phyloP scores from a whole-genome alignment of 2,113 vertebrate genomes.

The Edolisoma coerulescens region DNA sequence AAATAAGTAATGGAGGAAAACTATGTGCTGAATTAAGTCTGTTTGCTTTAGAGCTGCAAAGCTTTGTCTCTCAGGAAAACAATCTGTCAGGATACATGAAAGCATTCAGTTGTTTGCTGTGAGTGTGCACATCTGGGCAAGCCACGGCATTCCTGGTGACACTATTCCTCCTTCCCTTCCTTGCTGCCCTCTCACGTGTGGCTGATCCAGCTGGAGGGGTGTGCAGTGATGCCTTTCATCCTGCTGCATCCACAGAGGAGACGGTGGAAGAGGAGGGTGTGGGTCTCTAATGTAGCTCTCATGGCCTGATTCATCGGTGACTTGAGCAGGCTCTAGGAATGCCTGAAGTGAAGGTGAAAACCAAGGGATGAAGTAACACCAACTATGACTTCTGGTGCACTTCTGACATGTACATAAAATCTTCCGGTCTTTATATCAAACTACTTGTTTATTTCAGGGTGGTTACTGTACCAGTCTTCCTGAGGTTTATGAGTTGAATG shows the following conservation, averaged over 20 bases:
- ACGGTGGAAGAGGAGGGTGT: not conserved
- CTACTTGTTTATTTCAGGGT: not conserved
- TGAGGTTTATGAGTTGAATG: not conserved
- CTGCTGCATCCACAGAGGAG: not conserved
- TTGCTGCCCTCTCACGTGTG: not conserved
- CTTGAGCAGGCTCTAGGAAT: not conserved
- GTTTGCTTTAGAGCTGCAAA: not conserved
- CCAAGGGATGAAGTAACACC: not conserved
- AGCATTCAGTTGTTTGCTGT: not conserved
- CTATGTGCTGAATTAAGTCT: not conserved
- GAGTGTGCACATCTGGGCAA: not conserved
- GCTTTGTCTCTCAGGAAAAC: not conserved
- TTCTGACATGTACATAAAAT: not conserved
- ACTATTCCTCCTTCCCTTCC: not conserved
- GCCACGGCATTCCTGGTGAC: not conserved
- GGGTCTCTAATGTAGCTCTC: not conserved
- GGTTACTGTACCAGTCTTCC: not conserved
- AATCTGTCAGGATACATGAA: not conserved
- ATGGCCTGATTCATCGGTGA: fast-evolving
- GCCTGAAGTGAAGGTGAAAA: not conserved
- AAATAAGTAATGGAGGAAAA: not conserved
- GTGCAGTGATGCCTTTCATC: not conserved
- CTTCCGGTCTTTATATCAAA: not conserved
- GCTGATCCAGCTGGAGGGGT: not conserved
- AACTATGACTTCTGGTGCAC: not conserved